Conservation (phyloP, 1,140 invertebrate genomes). For the Maniola jurtina region DNA sequence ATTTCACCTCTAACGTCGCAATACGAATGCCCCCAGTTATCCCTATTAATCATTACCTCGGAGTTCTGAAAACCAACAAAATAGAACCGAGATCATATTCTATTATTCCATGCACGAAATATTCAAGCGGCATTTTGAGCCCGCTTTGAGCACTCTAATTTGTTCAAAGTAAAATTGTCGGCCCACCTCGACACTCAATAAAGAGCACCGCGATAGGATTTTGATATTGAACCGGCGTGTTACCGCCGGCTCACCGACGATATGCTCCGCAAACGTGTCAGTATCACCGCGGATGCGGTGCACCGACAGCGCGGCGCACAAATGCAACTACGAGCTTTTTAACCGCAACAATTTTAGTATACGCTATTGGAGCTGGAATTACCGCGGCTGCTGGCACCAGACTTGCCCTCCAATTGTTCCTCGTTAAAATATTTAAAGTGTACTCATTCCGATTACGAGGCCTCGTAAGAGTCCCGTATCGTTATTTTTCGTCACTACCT, state of each 20-base stretch:
- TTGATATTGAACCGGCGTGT: constrained; percentile 68
- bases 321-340: constrained; percentile 87
- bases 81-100: constrained; percentile 90
- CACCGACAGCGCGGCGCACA: constrained; percentile 82
- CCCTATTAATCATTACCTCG: constrained; percentile 90
- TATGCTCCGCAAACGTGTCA: constrained; percentile 73
- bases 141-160: constrained; percentile 92
- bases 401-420: constrained; percentile 94
- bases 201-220: constrained; percentile 81
- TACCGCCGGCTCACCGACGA: constrained; percentile 66
- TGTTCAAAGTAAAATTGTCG: constrained; percentile 89
- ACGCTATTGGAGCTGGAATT: constrained; percentile 95
- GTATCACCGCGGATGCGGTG: constrained; percentile 79
- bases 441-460: constrained; percentile 49
- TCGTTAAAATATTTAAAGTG: constrained; percentile 94
- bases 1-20: constrained; percentile 88
- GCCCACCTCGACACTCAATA: constrained; percentile 81
- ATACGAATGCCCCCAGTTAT: constrained; percentile 87
- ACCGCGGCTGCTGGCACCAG: constrained; percentile 94
- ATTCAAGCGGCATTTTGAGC: constrained; percentile 84
- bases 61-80: constrained; percentile 84
- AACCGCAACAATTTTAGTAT: constrained; percentile 92
- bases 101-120: constrained; percentile 89
- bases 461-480: no score
- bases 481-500: no score